Evolutionary conservation across 2,888 invertebrate genomes (phyloP).

Genomic region (Eudasyphora cyanicolor): DNA sequence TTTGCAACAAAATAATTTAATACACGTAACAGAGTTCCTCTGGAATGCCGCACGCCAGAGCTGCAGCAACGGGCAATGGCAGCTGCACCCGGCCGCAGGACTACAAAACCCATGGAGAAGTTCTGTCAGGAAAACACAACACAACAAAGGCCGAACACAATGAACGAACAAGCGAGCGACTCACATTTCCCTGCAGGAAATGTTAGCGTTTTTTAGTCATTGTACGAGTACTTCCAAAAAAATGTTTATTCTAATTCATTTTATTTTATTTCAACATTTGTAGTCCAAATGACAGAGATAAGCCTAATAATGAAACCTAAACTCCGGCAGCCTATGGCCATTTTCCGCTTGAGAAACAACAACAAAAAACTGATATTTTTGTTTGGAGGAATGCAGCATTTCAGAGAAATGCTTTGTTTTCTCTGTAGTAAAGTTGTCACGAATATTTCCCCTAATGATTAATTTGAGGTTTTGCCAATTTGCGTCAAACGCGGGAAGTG

Average conservation of each 20-base stretch:
- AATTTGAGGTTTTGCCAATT: background rate
- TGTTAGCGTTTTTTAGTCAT: background rate
- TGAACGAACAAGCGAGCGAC: no score
- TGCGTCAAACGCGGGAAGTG: background rate
- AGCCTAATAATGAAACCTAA: conserved; percentile 28
- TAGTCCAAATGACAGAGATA: conserved; percentile 28
- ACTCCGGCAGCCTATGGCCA: background rate
- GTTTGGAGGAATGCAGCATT: background rate
- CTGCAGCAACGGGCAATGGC: no score
- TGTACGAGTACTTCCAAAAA: background rate
- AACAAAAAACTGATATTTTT: background rate
- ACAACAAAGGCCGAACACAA: conserved; percentile 13
- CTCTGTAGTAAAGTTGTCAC: background rate
- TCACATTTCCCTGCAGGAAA: conserved; percentile 32
- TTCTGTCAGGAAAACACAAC: conserved; percentile 8
- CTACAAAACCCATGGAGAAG: background rate
- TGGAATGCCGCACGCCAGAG: background rate
- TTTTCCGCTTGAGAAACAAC: background rate
- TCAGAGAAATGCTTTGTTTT: background rate
- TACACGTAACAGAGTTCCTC: conserved; percentile 38
- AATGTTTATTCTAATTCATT: conserved; percentile 29
- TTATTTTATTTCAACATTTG: conserved; percentile 32
- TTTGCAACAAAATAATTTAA: conserved; percentile 46
- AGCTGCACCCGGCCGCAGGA: background rate
- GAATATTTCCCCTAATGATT: background rate